phyloP scores from a whole-genome alignment of 2,888 invertebrate genomes.

The Carpatolechia fugitivella region DNA sequence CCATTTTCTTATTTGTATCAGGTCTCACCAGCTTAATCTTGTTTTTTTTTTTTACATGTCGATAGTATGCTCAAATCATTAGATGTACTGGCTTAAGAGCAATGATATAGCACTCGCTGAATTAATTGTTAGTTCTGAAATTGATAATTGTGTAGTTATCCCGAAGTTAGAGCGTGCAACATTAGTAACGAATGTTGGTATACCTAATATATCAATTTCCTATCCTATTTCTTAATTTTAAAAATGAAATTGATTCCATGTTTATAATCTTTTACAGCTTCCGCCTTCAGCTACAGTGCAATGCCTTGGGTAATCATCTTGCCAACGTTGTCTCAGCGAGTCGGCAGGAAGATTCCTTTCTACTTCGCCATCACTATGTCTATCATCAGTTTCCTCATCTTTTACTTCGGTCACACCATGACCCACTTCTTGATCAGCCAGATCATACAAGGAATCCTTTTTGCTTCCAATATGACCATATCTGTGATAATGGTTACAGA shows the following conservation, averaged over 20 bases:
- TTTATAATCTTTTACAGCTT: slow-evolving; percentile 23
- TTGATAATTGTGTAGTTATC: too few species aligned
- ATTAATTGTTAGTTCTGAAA: too few species aligned
- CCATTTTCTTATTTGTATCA: background rate
- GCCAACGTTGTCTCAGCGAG: slow-evolving; percentile 18
- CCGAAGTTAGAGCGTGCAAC: too few species aligned
- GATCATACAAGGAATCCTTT: slow-evolving; percentile 20
- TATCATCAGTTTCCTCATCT: slow-evolving; percentile 18
- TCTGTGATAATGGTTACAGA: slow-evolving; percentile 26
- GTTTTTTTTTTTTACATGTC: too few species aligned
- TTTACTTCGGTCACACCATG: slow-evolving; percentile 23
- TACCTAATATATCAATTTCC: too few species aligned
- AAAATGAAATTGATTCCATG: too few species aligned
- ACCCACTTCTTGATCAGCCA: slow-evolving; percentile 25
- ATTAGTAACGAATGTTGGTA: too few species aligned
- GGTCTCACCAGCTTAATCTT: background rate
- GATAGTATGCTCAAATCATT: too few species aligned
- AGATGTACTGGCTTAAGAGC: too few species aligned
- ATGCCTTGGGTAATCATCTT: slow-evolving; percentile 24
- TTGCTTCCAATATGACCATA: slow-evolving; percentile 16
- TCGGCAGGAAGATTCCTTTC: slow-evolving; percentile 25
- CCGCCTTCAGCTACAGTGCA: slow-evolving; percentile 22
- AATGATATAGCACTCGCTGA: too few species aligned
- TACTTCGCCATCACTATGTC: slow-evolving; percentile 15
- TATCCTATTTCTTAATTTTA: too few species aligned